Evolutionary conservation across 2,888 invertebrate genomes (phyloP).

Genomic region (Aquatica leii): DNA sequence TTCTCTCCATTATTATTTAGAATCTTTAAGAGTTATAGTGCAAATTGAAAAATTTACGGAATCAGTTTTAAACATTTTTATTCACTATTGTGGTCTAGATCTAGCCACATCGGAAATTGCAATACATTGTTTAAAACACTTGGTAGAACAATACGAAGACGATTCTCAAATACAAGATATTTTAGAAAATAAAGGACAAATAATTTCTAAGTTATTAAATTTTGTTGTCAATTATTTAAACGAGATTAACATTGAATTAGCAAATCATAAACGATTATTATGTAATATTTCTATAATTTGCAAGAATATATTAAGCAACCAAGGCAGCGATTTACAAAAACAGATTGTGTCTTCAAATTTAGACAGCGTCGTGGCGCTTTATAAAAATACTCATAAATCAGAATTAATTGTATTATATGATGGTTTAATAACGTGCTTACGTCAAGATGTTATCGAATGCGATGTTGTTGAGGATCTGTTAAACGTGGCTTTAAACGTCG

Average conservation of each 20-base stretch:
- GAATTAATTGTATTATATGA: constrained; percentile 61
- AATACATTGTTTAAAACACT: constrained; percentile 28
- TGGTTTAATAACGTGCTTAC: constrained; percentile 64
- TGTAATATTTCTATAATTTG: constrained; percentile 59
- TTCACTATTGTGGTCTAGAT: constrained; percentile 48
- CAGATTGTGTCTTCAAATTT: constrained; percentile 60
- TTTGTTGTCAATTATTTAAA: constrained; percentile 45
- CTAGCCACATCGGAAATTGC: constrained; percentile 45
- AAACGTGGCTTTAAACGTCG: constrained; percentile 46
- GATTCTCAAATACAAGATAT: constrained; percentile 56
- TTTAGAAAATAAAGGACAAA: constrained; percentile 58
- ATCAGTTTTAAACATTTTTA: constrained; percentile 52
- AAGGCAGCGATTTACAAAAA: constrained; percentile 60
- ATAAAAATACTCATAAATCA: constrained; percentile 55
- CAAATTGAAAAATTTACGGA: constrained; percentile 63
- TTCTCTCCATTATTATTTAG: constrained; percentile 52
- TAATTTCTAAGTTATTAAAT: constrained; percentile 59
- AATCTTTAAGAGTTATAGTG: constrained; percentile 62
- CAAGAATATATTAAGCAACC: constrained; percentile 59
- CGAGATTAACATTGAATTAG: constrained; percentile 24
- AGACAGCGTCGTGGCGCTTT: constrained; percentile 47
- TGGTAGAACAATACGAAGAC: constrained; percentile 18
- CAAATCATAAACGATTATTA: constrained; percentile 48
- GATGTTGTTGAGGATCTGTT: constrained; percentile 55
- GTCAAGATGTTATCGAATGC: constrained; percentile 55